Base-by-base conservation (phyloP, 30 jellyfish, hydroid and myxozoan species). In the Mastigias papua region DNA sequence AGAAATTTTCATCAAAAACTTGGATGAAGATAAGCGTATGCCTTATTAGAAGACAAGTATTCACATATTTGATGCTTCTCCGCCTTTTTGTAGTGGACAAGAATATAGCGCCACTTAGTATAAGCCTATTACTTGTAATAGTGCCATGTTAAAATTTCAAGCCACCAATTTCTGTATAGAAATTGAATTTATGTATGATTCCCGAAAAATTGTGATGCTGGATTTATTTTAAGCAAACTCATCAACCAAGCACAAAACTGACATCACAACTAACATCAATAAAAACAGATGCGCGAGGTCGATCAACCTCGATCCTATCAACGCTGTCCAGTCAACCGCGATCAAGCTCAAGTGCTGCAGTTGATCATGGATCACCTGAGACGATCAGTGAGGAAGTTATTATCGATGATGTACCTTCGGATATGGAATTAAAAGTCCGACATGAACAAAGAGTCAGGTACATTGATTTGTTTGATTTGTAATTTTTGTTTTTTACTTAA, bases 301-400 rank as follows among this genome's bases (percentile, higher is more conserved):
- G 97, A 46, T 87, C 98, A 35, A 82, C 90, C 13, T 93, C 98
- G 31, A 84, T 87, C 35, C 66, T 93, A 32, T 93, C 98, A 30
- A 87, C 97, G 21, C 48, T 88, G 51, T 93, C 97, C 25, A 93
- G 97, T 34, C 95, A 87, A 42, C 97, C 97, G 20, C 93, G 82
- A 26, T 84, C 99, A 20, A 89, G 69, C 19, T 75, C 93, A 35
- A 94, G 97, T 60, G 63, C 74, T 0, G 96, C 77, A 22, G 23
- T 87, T 49, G 97, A 89, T 42, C 88, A 81, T 15, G 95, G 89
- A 5, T 51, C 97, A 33, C 95, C 98, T 0, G 97, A 93, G 28
- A 86, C 89, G 50, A 83, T 82, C 51, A 64, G 81, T 29, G 95
- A 82, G 27, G 92, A 90, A 58, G 69, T 49, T 6, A 31, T 62